Evolutionary conservation across 2,113 vertebrate species (phyloP).

Genomic region (Fulmarus glacialis): DNA sequence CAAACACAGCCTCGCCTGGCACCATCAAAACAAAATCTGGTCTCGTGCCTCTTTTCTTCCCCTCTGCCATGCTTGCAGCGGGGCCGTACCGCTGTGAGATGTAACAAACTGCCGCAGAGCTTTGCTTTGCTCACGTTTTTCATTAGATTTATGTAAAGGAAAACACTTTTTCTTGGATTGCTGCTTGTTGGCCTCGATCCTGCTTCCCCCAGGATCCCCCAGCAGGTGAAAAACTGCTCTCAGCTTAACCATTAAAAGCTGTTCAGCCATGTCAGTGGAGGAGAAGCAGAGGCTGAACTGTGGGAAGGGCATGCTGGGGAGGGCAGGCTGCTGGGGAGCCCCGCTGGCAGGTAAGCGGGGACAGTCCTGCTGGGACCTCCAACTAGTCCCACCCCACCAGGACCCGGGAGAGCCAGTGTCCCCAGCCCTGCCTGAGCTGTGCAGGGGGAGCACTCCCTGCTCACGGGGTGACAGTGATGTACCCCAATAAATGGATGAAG

Average conservation of each 20-base stretch:
- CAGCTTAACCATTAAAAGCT: background rate
- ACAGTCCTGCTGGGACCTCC: background rate
- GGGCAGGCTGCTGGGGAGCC: background rate
- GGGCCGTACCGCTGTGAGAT: accelerated
- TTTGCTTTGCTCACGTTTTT: background rate
- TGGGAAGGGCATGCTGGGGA: background rate
- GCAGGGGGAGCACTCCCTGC: background rate
- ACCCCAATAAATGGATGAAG: background rate
- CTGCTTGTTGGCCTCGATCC: accelerated
- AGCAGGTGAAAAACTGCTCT: background rate
- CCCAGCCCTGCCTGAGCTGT: background rate
- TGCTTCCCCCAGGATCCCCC: background rate
- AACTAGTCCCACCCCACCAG: background rate
- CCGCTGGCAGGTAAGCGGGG: background rate
- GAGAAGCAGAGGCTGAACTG: background rate
- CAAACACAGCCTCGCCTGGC: background rate
- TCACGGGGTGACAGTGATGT: accelerated
- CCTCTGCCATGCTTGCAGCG: background rate
- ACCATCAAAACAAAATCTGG: background rate
- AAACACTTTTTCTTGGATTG: background rate
- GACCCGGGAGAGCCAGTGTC: background rate
- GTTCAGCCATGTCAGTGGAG: background rate
- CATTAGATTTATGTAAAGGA: background rate
- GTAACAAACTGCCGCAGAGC: background rate
- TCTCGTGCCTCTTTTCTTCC: background rate